Percentiles rank a stretch among this genome's conserved stretches.
These are phyloP conservation scores for Ammospiza maritima DNA, from an alignment of 2,797 vertebrate genomes.

Conservation along the genomic window DNA sequence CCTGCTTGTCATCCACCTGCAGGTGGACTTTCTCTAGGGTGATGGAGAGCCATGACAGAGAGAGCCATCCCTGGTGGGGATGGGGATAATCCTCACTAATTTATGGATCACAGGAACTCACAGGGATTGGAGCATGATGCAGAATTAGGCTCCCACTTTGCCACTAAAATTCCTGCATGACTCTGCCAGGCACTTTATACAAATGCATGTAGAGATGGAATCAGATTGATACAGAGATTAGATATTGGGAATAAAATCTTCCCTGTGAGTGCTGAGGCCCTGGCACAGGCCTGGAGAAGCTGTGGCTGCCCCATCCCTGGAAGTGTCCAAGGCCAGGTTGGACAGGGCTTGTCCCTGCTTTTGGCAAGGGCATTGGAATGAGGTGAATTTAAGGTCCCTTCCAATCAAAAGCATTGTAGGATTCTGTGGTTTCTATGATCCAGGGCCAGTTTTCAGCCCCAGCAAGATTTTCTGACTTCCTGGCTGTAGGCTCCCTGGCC, in stretches of 20 bases:
- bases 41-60: neutral
- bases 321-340: neutral
- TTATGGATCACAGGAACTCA: neutral
- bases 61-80: fast-evolving
- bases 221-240: neutral
- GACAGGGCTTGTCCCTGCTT: neutral
- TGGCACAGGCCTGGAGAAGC: neutral
- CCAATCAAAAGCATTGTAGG: neutral
- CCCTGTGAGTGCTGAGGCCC: neutral
- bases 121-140: neutral
- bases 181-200: neutral
- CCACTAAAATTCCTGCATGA: neutral
- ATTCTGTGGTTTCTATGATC: neutral
- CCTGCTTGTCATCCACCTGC: neutral
- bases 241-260: neutral
- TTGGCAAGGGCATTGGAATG: neutral
- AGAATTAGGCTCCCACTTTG: neutral
- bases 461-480: fast-evolving
- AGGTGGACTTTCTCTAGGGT: neutral
- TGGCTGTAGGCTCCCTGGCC: neutral
- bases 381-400: neutral
- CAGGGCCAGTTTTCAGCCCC: neutral
- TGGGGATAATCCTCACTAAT: neutral
- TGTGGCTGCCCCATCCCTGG: neutral
- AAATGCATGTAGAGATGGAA: neutral